Evolutionary conservation across 2,888 invertebrate genomes (phyloP).

Genomic region (Melanostoma scalare): DNA sequence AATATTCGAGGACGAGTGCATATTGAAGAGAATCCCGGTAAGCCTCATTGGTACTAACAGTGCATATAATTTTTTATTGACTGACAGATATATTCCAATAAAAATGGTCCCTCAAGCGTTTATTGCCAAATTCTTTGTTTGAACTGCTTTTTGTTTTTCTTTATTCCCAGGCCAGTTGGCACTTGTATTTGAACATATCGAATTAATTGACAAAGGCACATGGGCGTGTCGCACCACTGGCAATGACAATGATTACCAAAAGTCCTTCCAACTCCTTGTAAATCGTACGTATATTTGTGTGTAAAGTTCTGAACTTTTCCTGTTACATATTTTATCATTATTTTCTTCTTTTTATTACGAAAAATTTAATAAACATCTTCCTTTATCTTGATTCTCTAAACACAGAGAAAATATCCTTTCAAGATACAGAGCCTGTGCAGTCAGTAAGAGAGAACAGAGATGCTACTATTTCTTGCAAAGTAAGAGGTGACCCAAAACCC

Average conservation of each 20-base stretch:
- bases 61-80: no score
- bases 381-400: constrained; percentile 1
- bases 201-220: constrained; percentile 82
- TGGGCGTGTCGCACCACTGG: constrained; percentile 82
- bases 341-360: no score
- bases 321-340: no score
- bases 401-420: constrained; percentile 84
- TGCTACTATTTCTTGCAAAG: constrained; percentile 81
- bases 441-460: constrained; percentile 83
- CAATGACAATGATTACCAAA: constrained; percentile 76
- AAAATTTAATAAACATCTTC: background rate
- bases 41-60: constrained; percentile 37
- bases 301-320: no score
- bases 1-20: constrained; percentile 82
- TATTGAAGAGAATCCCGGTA: constrained; percentile 81
- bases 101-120: background rate
- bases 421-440: constrained; percentile 83
- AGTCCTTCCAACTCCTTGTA: constrained; percentile 81
- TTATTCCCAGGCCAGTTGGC: constrained; percentile 79
- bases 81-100: background rate
- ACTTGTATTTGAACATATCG: constrained; percentile 83
- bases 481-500: constrained; percentile 82
- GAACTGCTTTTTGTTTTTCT: background rate
- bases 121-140: background rate
- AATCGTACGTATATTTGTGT: constrained; percentile 79